Evolutionary conservation across 2,797 vertebrate species (phyloP), one percentile per base, ranked within the genome.

Genomic region (Sternarchorhynchus goeldii): DNA sequence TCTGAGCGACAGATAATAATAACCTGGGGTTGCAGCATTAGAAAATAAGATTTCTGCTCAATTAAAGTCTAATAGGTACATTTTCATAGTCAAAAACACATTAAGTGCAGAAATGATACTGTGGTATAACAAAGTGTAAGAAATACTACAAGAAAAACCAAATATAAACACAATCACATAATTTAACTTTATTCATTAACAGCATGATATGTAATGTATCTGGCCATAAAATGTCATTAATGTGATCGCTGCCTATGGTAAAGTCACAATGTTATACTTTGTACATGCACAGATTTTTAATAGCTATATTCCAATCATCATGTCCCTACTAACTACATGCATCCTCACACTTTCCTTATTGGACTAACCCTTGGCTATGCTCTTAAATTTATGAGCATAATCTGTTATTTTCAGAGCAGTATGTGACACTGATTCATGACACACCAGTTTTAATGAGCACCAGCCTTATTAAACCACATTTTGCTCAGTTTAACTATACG

Each of bases 181-280:
- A 58, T 72, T 21, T 58, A 39, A 17, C 32, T 39, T 29, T 12
- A 18, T 36, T 6, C 16, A 0, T 56, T 56, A 56, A 71, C 36
- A 16, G 4, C 10, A 5, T 62, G 20, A 18, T 12, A 20, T 72
- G 78, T n/a, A 18, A 78, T 78, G 34, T 85, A 58, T 65, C 56
- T 68, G 56, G 20, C 63, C 73, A 79, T 69, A 62, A 81, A 56
- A 31, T 69, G 63, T 20, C 73, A 74, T 79, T 32, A 75, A 53
- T 57, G 73, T 81, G 20, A 81, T 18, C 53, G 16, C 16, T 71
- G 31, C n/a, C 78, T 77, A 81, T n/a, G 75, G 75, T 21, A 77
- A 31, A 57, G 75, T 14, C 18, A 67, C 55, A 69, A 57, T 36
- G 34, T 36, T 4, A 36, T 36, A 36, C 4, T 7, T 7, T 36